These are phyloP conservation scores for Chiloscyllium punctatum DNA, from an alignment of 2,797 vertebrate genomes.

Conservation along the genomic window DNA sequence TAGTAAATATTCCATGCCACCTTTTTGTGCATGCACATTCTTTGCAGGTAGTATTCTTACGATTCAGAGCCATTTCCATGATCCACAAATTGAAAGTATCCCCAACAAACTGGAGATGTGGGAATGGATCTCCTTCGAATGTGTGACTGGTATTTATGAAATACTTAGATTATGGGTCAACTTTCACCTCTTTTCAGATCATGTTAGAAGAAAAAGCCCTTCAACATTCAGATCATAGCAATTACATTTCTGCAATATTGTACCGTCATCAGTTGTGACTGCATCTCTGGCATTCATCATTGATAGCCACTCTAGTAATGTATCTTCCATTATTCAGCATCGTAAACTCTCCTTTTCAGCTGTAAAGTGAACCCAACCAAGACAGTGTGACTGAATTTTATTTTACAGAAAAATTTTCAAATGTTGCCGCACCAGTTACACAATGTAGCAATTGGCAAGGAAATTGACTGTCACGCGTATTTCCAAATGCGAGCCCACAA, in stretches of 20 bases:
- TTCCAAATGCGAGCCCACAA: background rate
- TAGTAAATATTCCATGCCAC: no score
- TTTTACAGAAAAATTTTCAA: background rate
- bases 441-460: background rate
- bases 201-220: background rate
- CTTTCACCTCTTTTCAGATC: background rate
- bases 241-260: background rate
- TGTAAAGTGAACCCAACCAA: background rate
- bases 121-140: background rate
- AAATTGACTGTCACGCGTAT: background rate
- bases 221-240: background rate
- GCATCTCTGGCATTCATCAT: background rate
- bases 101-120: background rate
- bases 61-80: no score
- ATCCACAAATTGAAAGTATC: background rate
- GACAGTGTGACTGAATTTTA: background rate
- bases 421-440: background rate
- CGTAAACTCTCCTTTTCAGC: background rate
- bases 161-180: background rate
- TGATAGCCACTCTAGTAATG: background rate
- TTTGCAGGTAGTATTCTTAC: no score
- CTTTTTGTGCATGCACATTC: no score
- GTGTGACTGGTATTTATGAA: background rate
- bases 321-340: background rate
- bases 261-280: background rate